Conservation (phyloP, 2,888 invertebrate species). For the Horisme vitalbata region DNA sequence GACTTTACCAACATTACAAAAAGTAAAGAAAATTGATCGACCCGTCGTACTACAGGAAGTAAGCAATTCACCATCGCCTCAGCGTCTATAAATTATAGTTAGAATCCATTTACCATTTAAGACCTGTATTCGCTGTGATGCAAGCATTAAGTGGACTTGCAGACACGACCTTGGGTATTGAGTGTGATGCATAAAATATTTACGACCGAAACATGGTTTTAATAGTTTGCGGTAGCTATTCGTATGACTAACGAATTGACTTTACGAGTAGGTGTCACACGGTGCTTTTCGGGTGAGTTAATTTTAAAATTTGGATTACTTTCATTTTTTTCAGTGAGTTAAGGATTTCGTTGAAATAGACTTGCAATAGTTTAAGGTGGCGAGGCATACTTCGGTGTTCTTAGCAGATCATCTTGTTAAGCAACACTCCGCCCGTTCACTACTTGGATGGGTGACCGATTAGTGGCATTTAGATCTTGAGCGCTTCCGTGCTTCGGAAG, state of each 20-base stretch:
- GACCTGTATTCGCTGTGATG: slow-evolving; percentile 12
- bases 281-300: no score
- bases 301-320: no score
- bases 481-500: no score
- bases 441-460: no score
- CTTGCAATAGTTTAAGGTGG: no score
- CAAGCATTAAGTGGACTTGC: slow-evolving; percentile 18
- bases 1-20: slow-evolving; percentile 5
- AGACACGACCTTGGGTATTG: slow-evolving; percentile 12
- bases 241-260: slow-evolving; percentile 3
- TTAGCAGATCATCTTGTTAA: no score
- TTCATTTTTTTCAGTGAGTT: no score
- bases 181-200: slow-evolving; percentile 19
- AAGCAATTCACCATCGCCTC: slow-evolving; percentile 21
- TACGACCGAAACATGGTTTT: slow-evolving; percentile 8
- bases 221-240: slow-evolving; percentile 3
- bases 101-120: slow-evolving; percentile 26
- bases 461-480: no score
- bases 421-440: no score
- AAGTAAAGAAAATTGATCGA: slow-evolving; percentile 13
- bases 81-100: slow-evolving; percentile 23
- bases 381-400: no score
- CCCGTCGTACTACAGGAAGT: slow-evolving; percentile 16
- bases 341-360: no score
- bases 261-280: no score